Evolutionary conservation across 1,140 invertebrate genomes (phyloP), one percentile per base, ranked within the genome.

Genomic region (Lordiphosa stackelbergi): DNA sequence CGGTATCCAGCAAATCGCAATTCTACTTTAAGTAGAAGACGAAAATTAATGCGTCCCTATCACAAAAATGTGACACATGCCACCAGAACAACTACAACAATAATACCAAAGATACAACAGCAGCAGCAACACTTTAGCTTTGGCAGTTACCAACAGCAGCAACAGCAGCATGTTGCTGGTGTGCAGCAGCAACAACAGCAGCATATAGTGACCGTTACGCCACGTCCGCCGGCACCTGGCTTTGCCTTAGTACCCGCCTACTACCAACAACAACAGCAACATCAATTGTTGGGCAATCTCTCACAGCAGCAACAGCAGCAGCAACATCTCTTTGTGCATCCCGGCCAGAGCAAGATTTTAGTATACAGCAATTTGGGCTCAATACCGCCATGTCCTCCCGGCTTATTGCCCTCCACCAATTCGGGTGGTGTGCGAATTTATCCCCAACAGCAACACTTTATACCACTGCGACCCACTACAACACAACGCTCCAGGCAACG

Each of bases 361-460:
- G 53, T 86, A 0, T 86, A 86, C 46, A 84, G 75, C 46, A 86
- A 86, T 45, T 58, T 86, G 41, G 84, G 75, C 28, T 53, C 74
- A 0, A 69, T 86, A 42, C 84, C 84, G 34, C 84, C 84, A 43
- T 86, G 84, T 53, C 84, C 84, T 8, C 84, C 84, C 3, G 78
- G 84, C 4, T 16, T 78, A n/a, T 42, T 73, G 11, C 40, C 74
- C n/a, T 58, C 66, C 34, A 22, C 69, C 22, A 13, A 31, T 31
- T 31, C 47, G 34, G 31, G 31, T 16, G 69, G 69, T 28, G 65
- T 71, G 31, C 81, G 84, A 49, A 47, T 86, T 16, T 56, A 63
- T 70, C 58, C 84, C 78, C 64, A 68, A 12, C 64, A 68, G 37
- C 84, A 86, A 55, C 84, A 83, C 45, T 84, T 81, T 24, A 74